Evolutionary conservation across 1,140 invertebrate species (phyloP), one percentile per base, ranked within the genome.

Genomic region (Ooceraea biroi): DNA sequence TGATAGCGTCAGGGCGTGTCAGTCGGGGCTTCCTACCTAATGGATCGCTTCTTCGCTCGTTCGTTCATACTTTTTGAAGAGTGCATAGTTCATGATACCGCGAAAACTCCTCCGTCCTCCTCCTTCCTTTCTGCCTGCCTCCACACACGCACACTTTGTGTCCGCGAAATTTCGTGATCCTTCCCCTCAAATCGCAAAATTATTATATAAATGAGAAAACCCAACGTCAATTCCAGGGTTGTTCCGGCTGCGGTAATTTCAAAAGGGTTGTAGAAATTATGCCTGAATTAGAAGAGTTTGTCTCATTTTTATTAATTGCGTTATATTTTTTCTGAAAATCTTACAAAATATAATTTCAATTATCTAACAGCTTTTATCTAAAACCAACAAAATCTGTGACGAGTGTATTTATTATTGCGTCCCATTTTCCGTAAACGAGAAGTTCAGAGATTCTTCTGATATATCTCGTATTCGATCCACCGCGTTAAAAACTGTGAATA

Each of bases 1-100:
- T 93, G 90, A 93, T 93, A 93, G 90, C 91, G 92, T 93, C 91
- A 92, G 90, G 90, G 90, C 91, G 90, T 91, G 92, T 93, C 92
- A 93, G 92, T 85, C 82, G 88, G 88, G 91, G 89, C 89, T 91
- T 91, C 89, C 90, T 92, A 93, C 90, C 92, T 92, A 93, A 93
- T 93, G 92, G 92, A 92, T 93, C 89, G 90, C 87, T 87, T 88
- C 88, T 88, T 84, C 83, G 85, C 88, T 91, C 83, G 85, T 89
- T 87, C 87, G 76, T 85, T 74, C 84, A 80, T 90, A 89, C 88
- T 87, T 89, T 89, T 89, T 89, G 52, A 89, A 89, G 76, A 80
- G 87, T 89, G 66, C 84, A 85, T 76, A 71, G 82, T 85, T 80
- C 82, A 85, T 85, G 88, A 89, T 89, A 89, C 84, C 85, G 60